Evolutionary conservation across 2,888 invertebrate species (phyloP), one percentile per base, ranked within the genome.

Genomic region (Netelia virgata): DNA sequence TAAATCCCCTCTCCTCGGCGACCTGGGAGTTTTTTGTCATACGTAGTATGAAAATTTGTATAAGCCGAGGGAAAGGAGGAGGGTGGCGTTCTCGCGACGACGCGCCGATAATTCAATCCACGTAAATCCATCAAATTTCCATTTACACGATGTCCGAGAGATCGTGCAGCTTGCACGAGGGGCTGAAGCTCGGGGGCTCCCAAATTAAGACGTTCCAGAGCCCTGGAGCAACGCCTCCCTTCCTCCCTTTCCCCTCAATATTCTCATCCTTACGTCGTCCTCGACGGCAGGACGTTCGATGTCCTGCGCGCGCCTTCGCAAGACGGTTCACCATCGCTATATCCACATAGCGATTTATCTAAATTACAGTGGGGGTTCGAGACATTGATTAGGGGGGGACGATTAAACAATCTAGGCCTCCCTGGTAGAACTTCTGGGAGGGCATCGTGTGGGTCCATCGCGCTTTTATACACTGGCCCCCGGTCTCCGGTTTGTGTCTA

Each of bases 361-460:
- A 91, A 92, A 93, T 93, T 92, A 92, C 90, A 91, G 92, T 90
- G 76, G 90, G 74, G 90, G 91, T 90, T 90, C 88, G 79, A 85
- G 89, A 89, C 92, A 92, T 93, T 93, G 93, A 92, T 92, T 93
- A 92, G 90, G 89, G 90, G 88, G 89, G 91, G 88, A 87, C 92
- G 93, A 93, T 93, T 92, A 92, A 93, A 93, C 92, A 92, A 92
- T 93, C 93, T 92, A 92, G 93, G 91, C 92, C 93, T 92, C 92
- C 92, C 91, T 91, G 90, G 88, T 91, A 86, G 91, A 92, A 91
- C 92, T 93, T 92, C 93, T 93, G 93, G 93, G 93, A 92, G 93
- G 93, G 90, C 92, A 83, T 47, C 73, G 70, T 9, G 28, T 50
- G 57, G 55, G 59, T 64, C 28, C 43, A 55, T 55, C 55, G 55